A percentile compares a stretch with the other conserved stretches of the same genome.
Conservation (phyloP, 2,797 vertebrate species). For the Hylomyscus alleni region DNA sequence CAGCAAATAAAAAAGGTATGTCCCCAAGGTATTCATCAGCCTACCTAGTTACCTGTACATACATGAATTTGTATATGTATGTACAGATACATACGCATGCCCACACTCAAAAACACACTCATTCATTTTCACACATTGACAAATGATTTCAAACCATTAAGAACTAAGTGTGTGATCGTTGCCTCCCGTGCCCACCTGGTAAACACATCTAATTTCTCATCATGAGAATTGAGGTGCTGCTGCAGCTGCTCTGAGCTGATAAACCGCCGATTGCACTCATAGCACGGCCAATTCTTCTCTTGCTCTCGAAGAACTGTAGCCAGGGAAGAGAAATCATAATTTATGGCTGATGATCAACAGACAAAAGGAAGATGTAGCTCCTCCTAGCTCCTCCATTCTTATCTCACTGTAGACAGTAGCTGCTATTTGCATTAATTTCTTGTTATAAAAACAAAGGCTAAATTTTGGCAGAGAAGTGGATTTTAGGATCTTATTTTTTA, state of each 20-base stretch:
- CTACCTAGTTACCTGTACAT: neutral
- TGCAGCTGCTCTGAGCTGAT: slow-evolving; percentile 98
- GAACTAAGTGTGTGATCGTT: neutral
- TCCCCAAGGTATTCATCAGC: neutral
- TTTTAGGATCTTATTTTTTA: slow-evolving; percentile 54
- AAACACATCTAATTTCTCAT: slow-evolving; percentile 96
- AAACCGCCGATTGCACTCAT: slow-evolving; percentile 97
- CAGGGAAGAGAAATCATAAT: slow-evolving; percentile 73
- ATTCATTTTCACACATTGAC: neutral
- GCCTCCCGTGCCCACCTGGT: slow-evolving; percentile 90
- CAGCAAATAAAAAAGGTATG: neutral
- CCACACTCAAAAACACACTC: neutral
- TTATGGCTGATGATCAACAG: slow-evolving; percentile 47
- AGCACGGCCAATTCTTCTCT: slow-evolving; percentile 99
- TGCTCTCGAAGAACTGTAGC: slow-evolving; percentile 95
- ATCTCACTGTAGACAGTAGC: neutral
- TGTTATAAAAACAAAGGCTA: slow-evolving; percentile 65
- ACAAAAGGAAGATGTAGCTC: slow-evolving; percentile 37
- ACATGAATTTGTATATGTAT: neutral
- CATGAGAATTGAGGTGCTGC: slow-evolving; percentile 98
- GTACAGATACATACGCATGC: neutral
- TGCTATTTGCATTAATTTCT: neutral
- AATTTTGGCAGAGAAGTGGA: neutral
- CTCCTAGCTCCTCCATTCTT: neutral
- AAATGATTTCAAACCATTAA: neutral